phyloP scores from a whole-genome alignment of 2,113 vertebrate genomes.

The Galbula dea region DNA sequence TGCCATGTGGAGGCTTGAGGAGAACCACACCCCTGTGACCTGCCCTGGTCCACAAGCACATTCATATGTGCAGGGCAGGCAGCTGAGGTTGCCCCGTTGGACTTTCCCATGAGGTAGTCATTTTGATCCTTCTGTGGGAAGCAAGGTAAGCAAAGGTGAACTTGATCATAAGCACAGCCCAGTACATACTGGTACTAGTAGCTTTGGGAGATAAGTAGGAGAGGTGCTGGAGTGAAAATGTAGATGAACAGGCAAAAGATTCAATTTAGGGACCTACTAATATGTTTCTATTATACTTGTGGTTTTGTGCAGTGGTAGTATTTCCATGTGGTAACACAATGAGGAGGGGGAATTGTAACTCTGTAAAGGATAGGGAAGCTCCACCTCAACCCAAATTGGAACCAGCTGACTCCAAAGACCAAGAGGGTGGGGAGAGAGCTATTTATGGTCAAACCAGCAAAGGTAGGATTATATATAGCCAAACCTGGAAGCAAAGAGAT shows the following conservation, averaged over 20 bases:
- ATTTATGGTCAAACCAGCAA: conserved; percentile 44
- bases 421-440: background rate
- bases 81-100: background rate
- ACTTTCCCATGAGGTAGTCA: fast-evolving
- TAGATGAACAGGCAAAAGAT: background rate
- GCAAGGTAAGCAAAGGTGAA: background rate
- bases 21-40: background rate
- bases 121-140: background rate
- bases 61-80: fast-evolving
- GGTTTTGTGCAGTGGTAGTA: background rate
- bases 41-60: background rate
- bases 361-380: background rate
- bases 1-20: background rate
- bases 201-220: background rate
- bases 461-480: conserved; percentile 39
- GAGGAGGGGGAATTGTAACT: background rate
- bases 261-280: background rate
- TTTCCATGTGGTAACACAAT: background rate
- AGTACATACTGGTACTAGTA: background rate
- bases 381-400: conserved; percentile 8
- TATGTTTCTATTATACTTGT: background rate
- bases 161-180: background rate
- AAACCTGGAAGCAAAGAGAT: background rate
- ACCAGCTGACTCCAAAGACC: conserved; percentile 15
- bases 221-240: background rate